Base-by-base conservation (phyloP, 2,888 invertebrate species). In the Cremastinae sp. region DNA sequence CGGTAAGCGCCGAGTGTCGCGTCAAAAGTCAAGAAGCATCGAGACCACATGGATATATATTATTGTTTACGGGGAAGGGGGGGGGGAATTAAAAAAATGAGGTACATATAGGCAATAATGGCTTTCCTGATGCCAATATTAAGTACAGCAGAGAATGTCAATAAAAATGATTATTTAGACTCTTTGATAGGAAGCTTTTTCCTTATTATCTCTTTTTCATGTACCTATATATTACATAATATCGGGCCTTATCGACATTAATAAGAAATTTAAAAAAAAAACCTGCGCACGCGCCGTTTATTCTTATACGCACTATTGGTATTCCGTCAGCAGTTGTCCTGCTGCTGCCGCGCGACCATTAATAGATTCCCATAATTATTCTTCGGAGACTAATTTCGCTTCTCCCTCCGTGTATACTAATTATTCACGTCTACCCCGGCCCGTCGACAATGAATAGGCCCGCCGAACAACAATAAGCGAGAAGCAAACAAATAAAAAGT, bases 331-430 rank as follows among this genome's bases (percentile, higher is more conserved):
- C 68, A 70, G 41, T 47, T 81, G 72, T 78, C 72, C 80, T 85
- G 74, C 72, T 80, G 79, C 79, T 51, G 73, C 59, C 59, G 66
- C 58, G 79, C 77, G 82, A 86, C 84, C 82, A 87, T 88, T 88
- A 87, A 88, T 87, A 85, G 84, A 81, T 80, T 78, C 69, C 78
- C 82, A 83, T 85, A 87, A 88, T 88, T 87, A 87, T 84, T 83
- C 85, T 83, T 84, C 81, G 80, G 83, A 81, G 85, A 85, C 84
- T 84, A 86, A 86, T 88, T 88, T 86, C 83, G 7, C 16, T 59
- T 36, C 49, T 47, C 22, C 47, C 28, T 47, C 49, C n/a, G 36
- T 12, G 9, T 22, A 66, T 74, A 61, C 45, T 53, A 72, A 66
- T 75, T 73, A 65, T n/a, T 61, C n/a, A n/a, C 36, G 41, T 75